Base-by-base conservation (phyloP, 35 echinoderm and acorn worm genomes). In the Chiridota heheva region DNA sequence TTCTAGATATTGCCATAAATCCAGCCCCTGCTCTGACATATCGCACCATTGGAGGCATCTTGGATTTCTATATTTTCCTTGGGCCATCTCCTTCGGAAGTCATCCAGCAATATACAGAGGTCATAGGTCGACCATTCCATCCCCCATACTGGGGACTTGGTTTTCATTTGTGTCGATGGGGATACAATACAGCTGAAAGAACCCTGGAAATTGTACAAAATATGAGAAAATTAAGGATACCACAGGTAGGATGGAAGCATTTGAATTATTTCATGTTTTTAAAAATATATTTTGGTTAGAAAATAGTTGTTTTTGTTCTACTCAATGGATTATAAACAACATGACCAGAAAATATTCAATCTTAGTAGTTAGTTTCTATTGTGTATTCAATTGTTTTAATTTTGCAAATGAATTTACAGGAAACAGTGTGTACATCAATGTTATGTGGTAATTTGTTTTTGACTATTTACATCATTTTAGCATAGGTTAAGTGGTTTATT, bases 11-110 rank as follows among this genome's bases (percentile, higher is more conserved):
- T 1, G 68, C 82, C 7, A 41, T 92, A 5, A 82, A 92, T 60
- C 90, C 90, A 18, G 75, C 83, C 2, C 90, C 90, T 24, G 90
- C 90, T 30, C 63, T 92, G 16, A 92, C 90, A 0, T 92, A 85
- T 63, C 74, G 90, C 15, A 86, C 90, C 62, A 87, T 92, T 29
- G 90, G 90, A 44, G 90, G 90, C 15, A 92, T 92, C 60, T 56
- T 92, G 27, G 90, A 92, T 78, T 92, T 86, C 90, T 92, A 92
- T 69, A 70, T 92, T 33, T 87, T 92, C 58, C 77, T 92, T 47
- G 90, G 90, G 18, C 90, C 90, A 15, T 70, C 36, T 45, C 83
- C 90, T 7, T 64, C 70, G 24, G 73, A 86, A 16, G 83, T 92
- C 1, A 48, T 92, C 22, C 83, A 78, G n/a, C 90, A 92, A 36